Conservation (phyloP, 2,888 invertebrate species). For the Diaprepes abbreviatus region DNA sequence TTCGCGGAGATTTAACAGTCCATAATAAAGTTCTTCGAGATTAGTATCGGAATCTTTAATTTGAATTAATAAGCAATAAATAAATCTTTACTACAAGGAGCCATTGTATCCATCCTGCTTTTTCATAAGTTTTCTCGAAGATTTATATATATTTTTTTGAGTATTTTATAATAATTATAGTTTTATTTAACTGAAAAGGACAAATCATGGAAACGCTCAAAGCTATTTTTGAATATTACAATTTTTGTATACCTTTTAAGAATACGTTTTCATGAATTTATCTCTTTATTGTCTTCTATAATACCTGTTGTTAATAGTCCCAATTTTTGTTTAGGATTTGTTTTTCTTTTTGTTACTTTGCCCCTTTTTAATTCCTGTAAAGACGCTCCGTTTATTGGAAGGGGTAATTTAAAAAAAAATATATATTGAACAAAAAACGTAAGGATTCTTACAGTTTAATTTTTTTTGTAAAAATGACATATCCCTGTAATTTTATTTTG, state of each 20-base stretch:
- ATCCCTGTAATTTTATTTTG: background rate
- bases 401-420: no score
- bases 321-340: background rate
- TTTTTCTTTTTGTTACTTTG: background rate
- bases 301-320: conserved; percentile 1
- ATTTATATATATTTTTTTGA: background rate
- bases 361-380: no score
- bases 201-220: background rate
- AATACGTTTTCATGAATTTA: background rate
- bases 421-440: background rate
- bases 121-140: background rate
- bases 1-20: no score
- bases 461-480: background rate
- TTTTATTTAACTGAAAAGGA: background rate
- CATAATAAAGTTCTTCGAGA: no score
- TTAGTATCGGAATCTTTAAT: no score
- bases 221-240: background rate
- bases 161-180: background rate
- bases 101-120: background rate
- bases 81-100: no score
- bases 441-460: background rate
- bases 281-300: background rate
- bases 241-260: background rate
- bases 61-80: no score
- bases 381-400: no score